These are phyloP conservation scores for Nibea albiflora DNA, from an alignment of 2,113 vertebrate genomes.

Conservation along the genomic window DNA sequence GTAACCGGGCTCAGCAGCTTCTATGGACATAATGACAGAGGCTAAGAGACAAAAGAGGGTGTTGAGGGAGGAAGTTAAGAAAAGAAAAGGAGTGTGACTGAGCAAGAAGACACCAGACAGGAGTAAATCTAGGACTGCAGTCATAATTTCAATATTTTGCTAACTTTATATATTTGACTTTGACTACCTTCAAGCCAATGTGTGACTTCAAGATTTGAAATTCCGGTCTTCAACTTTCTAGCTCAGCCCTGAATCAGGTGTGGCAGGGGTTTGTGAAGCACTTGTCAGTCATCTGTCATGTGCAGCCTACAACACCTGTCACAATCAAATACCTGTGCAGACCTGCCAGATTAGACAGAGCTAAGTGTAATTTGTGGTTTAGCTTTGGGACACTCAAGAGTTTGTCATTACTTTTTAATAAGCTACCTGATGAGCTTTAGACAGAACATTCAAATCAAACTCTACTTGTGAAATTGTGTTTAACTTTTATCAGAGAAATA, in stretches of 20 bases:
- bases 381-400: neutral
- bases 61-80: too few species aligned
- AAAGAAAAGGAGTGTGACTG: too few species aligned
- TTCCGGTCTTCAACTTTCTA: neutral
- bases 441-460: slow-evolving; percentile 2
- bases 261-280: neutral
- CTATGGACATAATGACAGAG: too few species aligned
- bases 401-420: neutral
- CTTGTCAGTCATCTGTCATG: slow-evolving; percentile 19
- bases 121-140: too few species aligned
- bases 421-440: neutral
- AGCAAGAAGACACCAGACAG: too few species aligned
- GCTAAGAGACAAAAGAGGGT: too few species aligned
- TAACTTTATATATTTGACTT: neutral
- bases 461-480: neutral
- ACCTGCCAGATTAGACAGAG: neutral
- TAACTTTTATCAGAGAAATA: neutral
- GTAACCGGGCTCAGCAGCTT: too few species aligned
- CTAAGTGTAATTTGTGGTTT: slow-evolving; percentile 5
- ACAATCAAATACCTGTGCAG: neutral
- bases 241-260: neutral
- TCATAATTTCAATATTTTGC: neutral
- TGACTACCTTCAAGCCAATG: neutral
- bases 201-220: neutral
- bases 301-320: neutral